phyloP scores from a whole-genome alignment of 1,140 invertebrate genomes.

The Phocides pigmalion region DNA sequence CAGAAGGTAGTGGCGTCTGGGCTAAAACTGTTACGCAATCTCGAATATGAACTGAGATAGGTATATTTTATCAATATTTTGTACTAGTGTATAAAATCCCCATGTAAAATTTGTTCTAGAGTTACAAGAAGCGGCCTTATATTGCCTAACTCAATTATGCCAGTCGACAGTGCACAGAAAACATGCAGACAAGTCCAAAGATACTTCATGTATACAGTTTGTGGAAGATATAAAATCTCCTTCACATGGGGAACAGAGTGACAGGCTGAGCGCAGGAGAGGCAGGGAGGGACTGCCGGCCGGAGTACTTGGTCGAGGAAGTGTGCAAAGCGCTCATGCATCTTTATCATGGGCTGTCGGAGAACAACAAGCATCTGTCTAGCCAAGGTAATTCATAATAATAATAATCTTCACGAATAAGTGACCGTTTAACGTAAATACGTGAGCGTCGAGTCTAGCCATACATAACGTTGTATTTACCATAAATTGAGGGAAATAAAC shows the following conservation, averaged over 20 bases:
- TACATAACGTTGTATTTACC: too few species aligned
- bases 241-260: conserved; percentile 1
- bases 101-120: conserved; percentile 48
- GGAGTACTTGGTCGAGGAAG: conserved; percentile 63
- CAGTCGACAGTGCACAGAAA: conserved; percentile 51
- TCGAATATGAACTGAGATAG: too few species aligned
- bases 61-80: too few species aligned
- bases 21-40: too few species aligned
- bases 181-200: conserved; percentile 48
- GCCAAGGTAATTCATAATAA: conserved; percentile 66
- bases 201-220: conserved; percentile 48
- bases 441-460: too few species aligned
- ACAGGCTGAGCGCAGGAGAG: conserved; percentile 45
- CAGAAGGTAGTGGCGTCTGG: too few species aligned
- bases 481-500: too few species aligned
- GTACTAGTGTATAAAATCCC: too few species aligned
- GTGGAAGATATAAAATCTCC: conserved; percentile 56
- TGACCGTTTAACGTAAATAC: too few species aligned
- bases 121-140: conserved; percentile 56
- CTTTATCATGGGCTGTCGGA: conserved; percentile 51
- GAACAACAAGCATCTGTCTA: conserved; percentile 49
- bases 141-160: conserved; percentile 56
- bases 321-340: conserved; percentile 58
- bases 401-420: too few species aligned
- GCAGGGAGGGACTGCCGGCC: conserved; percentile 56